Percentiles rank a stretch among this genome's conserved stretches.
These are phyloP conservation scores for Marasmarcha lunaedactyla DNA, from an alignment of 2,888 invertebrate species.

Conservation along the genomic window DNA sequence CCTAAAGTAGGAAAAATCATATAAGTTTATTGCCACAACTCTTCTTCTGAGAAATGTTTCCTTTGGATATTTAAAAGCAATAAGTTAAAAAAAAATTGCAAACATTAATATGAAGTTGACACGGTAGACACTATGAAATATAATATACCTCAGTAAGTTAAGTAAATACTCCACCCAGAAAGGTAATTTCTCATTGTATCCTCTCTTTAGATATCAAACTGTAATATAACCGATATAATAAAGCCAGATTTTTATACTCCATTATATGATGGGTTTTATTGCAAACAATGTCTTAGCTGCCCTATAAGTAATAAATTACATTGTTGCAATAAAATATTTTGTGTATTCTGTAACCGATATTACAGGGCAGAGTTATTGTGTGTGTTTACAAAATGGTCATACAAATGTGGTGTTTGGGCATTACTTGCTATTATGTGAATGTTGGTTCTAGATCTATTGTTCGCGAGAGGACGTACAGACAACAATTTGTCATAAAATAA, in stretches of 20 bases:
- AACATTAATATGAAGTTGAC: too few species aligned
- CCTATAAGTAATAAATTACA: slow-evolving; percentile 45
- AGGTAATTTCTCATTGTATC: too few species aligned
- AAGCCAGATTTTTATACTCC: slow-evolving; percentile 3
- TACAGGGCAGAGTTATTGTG: slow-evolving; percentile 37
- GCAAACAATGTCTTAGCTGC: slow-evolving; percentile 16
- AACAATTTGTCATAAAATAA: slow-evolving; percentile 70
- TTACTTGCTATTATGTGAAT: slow-evolving; percentile 51
- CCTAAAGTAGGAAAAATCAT: too few species aligned
- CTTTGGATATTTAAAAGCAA: too few species aligned
- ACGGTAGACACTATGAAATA: too few species aligned
- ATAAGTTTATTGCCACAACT: too few species aligned
- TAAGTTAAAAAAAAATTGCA: too few species aligned
- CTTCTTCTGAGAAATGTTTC: too few species aligned
- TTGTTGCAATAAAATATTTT: slow-evolving; percentile 41
- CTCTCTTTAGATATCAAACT: too few species aligned
- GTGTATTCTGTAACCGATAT: slow-evolving; percentile 45
- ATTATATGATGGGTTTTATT: slow-evolving; percentile 7
- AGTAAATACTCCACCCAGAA: too few species aligned
- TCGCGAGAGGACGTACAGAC: slow-evolving; percentile 44
- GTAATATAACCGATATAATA: not conserved
- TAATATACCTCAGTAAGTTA: too few species aligned
- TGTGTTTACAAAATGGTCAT: slow-evolving; percentile 49
- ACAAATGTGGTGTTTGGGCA: slow-evolving; percentile 44
- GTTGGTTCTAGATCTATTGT: slow-evolving; percentile 64